Conservation (phyloP, 2,113 vertebrate genomes). For the Pipa parva region DNA sequence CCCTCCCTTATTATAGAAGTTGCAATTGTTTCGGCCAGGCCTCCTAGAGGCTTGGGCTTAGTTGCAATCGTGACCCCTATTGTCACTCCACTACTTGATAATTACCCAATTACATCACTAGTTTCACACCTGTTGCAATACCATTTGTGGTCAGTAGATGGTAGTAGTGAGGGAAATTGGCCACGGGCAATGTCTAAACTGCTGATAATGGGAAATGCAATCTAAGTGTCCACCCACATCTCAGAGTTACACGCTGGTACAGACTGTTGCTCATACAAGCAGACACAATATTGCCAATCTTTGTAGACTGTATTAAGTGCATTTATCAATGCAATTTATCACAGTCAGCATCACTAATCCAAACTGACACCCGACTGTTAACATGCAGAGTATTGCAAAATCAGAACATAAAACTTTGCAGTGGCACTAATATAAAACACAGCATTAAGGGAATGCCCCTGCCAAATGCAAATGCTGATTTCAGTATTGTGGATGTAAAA, state of each 20-base stretch:
- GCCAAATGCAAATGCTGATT: no score
- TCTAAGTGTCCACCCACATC: conserved; percentile 7
- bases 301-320: not conserved
- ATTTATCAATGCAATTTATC: no score
- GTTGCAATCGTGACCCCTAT: not conserved
- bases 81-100: no score
- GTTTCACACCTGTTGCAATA: conserved; percentile 1
- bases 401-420: no score
- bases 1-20: no score
- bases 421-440: no score
- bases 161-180: not conserved
- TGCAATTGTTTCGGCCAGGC: no score
- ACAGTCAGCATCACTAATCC: not conserved
- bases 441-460: no score
- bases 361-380: not conserved
- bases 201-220: conserved; percentile 37
- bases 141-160: conserved; percentile 13
- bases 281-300: conserved; percentile 17
- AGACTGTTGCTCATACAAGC: conserved; percentile 9
- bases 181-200: conserved; percentile 4
- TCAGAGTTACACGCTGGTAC: conserved; percentile 4
- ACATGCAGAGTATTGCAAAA: no score
- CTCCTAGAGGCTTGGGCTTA: no score
- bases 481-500: no score
- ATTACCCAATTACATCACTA: not conserved